Base-by-base conservation (phyloP, 35 echinoderm and acorn worm genomes). In the Eucidaris tribuloides region DNA sequence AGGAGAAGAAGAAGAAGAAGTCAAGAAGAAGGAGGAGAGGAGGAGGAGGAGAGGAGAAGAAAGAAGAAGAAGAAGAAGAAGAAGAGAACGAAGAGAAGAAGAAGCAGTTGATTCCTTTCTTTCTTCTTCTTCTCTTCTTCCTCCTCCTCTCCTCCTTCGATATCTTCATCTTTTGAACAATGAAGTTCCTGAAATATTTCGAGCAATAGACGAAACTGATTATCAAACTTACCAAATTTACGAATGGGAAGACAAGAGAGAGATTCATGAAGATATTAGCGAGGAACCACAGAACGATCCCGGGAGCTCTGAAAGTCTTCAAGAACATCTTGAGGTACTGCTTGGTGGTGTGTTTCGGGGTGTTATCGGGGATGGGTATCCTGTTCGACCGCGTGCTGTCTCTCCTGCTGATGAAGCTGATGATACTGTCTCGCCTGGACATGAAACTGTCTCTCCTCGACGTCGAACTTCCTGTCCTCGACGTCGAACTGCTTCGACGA, bases 231-330 rank as follows among this genome's bases (percentile, higher is more conserved):
- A 93, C 96, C 86, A 99, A 93, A 63, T 99, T 99, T 39, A 99
- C 87, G 76, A 99, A 99, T 3, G 96, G 96, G 40, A 99, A 99
- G 29, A 99, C 84, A n/a, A 99, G 83, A 17, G 96, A 99, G 45
- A 99, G 71, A 50, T 99, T 99, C 80, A 99, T 87, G n/a, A 44
- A 80, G 34, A 93, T 76, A 74, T 99, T 97, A 32, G 82, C 91
- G 14, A 54, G 28, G 58, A 88, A 85, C 96, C 96, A 99, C 18
- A 92, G 43, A 23, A 93, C 15, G 33, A 99, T 90, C 18, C 96
- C 96, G 0, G 91, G 96, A 19, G 96, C 96, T 68, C 82, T 85
- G 1, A 93, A 43, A 17, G 86, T 82, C 32, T 87, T 81, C 29
- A 80, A 29, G 78, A 99, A 90, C n/a, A 65, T 80, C 71, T 90